Percentiles rank a stretch among this genome's conserved stretches.
phyloP scores from a whole-genome alignment of 2,797 vertebrate species.

The Parauchenoglanis punctatus region DNA sequence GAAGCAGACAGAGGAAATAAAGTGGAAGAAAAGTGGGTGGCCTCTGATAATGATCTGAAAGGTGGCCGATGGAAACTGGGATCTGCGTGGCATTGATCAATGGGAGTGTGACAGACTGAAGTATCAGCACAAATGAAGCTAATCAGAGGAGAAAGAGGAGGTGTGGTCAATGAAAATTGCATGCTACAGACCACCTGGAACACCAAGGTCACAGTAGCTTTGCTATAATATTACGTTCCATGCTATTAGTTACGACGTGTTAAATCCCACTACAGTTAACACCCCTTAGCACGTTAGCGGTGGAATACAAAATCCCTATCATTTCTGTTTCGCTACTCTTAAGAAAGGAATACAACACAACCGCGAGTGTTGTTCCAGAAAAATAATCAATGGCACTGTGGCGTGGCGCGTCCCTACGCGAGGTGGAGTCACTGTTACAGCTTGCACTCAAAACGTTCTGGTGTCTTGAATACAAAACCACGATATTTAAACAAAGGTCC shows the following conservation, averaged over 20 bases:
- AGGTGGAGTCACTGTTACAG: not conserved
- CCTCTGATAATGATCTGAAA: conserved; percentile 29
- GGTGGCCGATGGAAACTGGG: not conserved
- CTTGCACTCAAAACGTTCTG: not conserved
- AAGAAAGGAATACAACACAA: not conserved
- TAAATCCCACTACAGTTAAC: not conserved
- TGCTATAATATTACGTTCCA: not conserved
- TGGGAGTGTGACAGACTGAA: conserved; percentile 18
- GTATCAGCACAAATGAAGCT: conserved; percentile 11
- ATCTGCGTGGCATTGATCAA: not conserved
- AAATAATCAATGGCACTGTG: not conserved
- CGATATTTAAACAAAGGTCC: not conserved
- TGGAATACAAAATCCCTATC: not conserved
- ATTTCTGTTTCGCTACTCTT: not conserved
- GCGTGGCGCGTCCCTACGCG: too few relatives aligned
- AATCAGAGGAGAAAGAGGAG: conserved; percentile 26
- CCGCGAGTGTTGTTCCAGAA: not conserved
- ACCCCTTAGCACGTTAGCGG: not conserved
- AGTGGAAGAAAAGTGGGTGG: conserved; percentile 19
- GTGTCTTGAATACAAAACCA: not conserved
- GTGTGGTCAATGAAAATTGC: conserved; percentile 28
- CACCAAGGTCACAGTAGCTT: not conserved
- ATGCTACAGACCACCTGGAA: conserved; percentile 4
- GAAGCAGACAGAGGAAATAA: conserved; percentile 27
- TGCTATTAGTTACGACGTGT: not conserved